phyloP scores from a whole-genome alignment of 2,888 invertebrate genomes.

The Hedychridium roseum region DNA sequence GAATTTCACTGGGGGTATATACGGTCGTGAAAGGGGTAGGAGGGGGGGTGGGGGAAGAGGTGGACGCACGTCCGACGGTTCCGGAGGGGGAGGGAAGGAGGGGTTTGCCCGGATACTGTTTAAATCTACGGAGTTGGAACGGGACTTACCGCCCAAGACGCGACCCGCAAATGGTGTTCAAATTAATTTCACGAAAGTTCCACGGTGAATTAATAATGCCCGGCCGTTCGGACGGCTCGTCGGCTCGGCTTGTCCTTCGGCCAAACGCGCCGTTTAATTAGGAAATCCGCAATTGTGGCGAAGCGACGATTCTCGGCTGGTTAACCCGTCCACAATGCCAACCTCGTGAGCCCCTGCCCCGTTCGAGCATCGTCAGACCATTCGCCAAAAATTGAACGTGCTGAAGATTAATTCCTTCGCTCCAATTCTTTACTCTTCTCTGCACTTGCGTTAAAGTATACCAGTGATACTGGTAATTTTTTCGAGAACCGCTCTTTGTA shows the following conservation, averaged over 20 bases:
- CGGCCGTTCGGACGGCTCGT: conserved; percentile 27
- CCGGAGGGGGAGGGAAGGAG: conserved; percentile 9
- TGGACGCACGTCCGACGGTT: not conserved
- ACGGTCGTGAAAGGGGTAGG: not conserved
- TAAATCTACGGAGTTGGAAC: conserved; percentile 36
- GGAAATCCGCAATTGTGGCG: conserved; percentile 48
- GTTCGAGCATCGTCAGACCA: not conserved
- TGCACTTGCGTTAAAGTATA: too few relatives aligned
- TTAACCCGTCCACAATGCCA: not conserved
- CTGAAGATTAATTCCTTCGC: too few relatives aligned
- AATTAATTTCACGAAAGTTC: conserved; percentile 51
- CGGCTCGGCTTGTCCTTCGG: conserved; percentile 39
- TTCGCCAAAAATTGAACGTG: too few relatives aligned
- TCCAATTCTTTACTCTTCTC: too few relatives aligned
- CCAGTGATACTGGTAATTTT: too few relatives aligned
- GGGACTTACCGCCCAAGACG: conserved; percentile 38
- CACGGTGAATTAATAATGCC: conserved; percentile 44
- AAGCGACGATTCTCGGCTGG: conserved; percentile 28
- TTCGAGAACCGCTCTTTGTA: too few relatives aligned
- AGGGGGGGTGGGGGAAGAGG: not conserved
- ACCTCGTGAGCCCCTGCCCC: not conserved
- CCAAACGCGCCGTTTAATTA: conserved; percentile 50
- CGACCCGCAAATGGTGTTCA: conserved; percentile 40
- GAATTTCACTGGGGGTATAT: conserved; percentile 28
- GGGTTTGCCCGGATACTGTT: too few relatives aligned